Evolutionary conservation across 1,140 invertebrate genomes (phyloP), one percentile per base, ranked within the genome.

Genomic region (Nasonia longicornis): DNA sequence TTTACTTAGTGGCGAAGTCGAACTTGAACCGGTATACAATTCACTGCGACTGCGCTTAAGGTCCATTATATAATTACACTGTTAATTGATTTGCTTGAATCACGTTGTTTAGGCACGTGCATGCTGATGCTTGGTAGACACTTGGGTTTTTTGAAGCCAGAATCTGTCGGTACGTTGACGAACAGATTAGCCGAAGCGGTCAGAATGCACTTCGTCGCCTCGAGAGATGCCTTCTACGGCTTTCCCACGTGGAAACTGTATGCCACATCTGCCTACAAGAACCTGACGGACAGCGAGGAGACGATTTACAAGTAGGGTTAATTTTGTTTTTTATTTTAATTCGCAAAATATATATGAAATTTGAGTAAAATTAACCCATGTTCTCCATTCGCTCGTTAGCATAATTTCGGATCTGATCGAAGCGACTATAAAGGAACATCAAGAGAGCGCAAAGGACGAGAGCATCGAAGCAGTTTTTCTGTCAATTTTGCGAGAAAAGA

Each of bases 241-340:
- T 91, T 96, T 35, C 95, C 96, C 0, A 88, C 96, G 45, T 97
- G 96, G 96, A 97, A 97, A 89, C 92, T 95, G 77, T 92, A 95
- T 45, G 93, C 94, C 1, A 96, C 96, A 0, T 89, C 91, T 35
- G 92, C 95, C 0, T 97, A 97, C 87, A 92, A 91, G 63, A 93
- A 94, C 10, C 93, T 97, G 69, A 93, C 93, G 22, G 88, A 93
- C 69, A 94, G 94, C 86, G 96, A 98, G 90, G 94, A 96, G 82
- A 92, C 92, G 67, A 95, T 97, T 88, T 96, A 97, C 89, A 93
- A 91, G 92, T 92, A 87, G 89, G 38, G 10, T 42, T 42, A 64
- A 71, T 20, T 64, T 31, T 26, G 31, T 42, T 63, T 11, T 42
- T 11, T 42, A 4, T 26, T 42, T 42, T 63, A 63, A 11, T 63